Evolutionary conservation across 1,140 invertebrate species (phyloP).

Genomic region (Musca vetustissima): DNA sequence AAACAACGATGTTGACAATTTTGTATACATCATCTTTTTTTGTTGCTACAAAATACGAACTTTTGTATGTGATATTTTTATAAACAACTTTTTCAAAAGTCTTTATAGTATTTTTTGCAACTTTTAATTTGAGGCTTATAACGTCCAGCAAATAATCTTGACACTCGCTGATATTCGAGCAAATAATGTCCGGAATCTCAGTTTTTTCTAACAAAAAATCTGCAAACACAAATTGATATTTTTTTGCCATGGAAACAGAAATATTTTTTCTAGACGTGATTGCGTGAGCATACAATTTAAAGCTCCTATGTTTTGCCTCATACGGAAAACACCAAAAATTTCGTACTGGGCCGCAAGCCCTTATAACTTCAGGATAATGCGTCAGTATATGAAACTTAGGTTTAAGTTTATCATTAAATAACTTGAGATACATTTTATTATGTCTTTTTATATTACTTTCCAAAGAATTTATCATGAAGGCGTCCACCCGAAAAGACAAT

Average conservation of each 20-base stretch:
- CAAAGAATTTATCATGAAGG: background rate
- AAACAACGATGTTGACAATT: too few species aligned
- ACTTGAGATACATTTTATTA: background rate
- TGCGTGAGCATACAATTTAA: background rate
- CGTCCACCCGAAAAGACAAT: background rate
- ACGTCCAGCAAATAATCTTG: too few species aligned
- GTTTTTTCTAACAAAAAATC: background rate
- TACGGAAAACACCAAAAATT: background rate
- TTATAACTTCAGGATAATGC: background rate
- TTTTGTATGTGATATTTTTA: too few species aligned
- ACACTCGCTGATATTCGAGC: too few species aligned
- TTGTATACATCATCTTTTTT: too few species aligned
- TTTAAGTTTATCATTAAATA: background rate
- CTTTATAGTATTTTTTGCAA: too few species aligned
- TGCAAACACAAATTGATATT: background rate
- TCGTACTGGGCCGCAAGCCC: background rate
- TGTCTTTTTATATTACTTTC: background rate
- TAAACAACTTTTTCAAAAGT: too few species aligned
- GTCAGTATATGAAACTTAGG: background rate
- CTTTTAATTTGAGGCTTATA: too few species aligned
- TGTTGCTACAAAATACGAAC: too few species aligned
- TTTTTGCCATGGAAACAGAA: background rate
- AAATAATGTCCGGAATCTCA: background rate
- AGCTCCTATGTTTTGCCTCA: background rate
- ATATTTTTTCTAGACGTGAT: background rate